A percentile compares a stretch with the other conserved stretches of the same genome.
Evolutionary conservation across 92 coral and sea anemone genomes (phyloP).

Genomic region (Porites evermanni): DNA sequence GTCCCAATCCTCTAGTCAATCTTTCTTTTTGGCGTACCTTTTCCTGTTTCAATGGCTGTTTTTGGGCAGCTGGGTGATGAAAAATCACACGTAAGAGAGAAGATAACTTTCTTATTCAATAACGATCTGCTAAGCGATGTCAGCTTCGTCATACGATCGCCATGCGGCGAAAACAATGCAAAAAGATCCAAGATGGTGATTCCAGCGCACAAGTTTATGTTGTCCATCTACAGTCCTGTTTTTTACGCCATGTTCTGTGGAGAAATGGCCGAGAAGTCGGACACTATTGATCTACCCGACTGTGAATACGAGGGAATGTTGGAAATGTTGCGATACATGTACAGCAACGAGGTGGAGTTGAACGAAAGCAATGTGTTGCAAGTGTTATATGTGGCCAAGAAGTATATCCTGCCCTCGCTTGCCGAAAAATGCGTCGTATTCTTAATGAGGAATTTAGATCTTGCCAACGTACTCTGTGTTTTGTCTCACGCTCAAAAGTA

Average conservation of each 20-base stretch:
- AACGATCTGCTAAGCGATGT: conserved; percentile 18
- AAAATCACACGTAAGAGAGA: not conserved
- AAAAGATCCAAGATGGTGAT: conserved; percentile 13
- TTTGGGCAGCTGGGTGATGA: not conserved
- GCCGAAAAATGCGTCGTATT: not conserved
- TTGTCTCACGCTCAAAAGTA: conserved; percentile 2
- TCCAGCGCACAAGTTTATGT: conserved; percentile 22
- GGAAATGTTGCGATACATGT: conserved; percentile 27
- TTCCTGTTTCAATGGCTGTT: not conserved
- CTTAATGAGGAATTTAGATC: not conserved
- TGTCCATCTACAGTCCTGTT: conserved; percentile 18
- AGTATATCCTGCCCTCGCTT: conserved; percentile 9
- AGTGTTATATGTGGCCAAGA: conserved; percentile 23
- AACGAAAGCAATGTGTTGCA: conserved; percentile 27
- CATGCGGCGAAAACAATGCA: not conserved
- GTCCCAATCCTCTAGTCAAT: too few relatives aligned
- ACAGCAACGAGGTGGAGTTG: not conserved
- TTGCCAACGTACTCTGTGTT: conserved; percentile 6
- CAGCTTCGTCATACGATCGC: not conserved
- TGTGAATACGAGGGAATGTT: conserved; percentile 19
- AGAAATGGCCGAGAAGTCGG: conserved; percentile 13
- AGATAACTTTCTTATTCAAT: not conserved
- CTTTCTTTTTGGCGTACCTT: too few relatives aligned
- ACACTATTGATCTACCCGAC: conserved; percentile 18
- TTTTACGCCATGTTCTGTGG: conserved; percentile 33